A percentile compares a stretch with the other conserved stretches of the same genome.
These are phyloP conservation scores for Diplodus sargus DNA, from an alignment of 2,797 vertebrate species.

Conservation along the genomic window DNA sequence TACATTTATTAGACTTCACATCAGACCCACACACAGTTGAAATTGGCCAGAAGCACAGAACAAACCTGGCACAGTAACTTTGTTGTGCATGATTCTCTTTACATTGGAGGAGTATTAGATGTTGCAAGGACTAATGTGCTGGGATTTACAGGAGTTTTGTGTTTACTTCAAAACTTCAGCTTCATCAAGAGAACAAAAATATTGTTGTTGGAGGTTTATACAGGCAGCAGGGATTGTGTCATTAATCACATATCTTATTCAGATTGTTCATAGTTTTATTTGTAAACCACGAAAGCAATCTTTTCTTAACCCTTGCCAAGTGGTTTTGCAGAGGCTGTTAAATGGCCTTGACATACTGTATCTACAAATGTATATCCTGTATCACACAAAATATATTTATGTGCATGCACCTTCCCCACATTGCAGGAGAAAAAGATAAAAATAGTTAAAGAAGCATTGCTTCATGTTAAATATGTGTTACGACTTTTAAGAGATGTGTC, in stretches of 20 bases:
- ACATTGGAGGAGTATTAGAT: background rate
- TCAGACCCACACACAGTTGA: background rate
- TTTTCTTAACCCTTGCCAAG: conserved; percentile 1
- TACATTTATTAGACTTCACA: background rate
- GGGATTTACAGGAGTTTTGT: background rate
- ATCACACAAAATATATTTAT: too few species aligned
- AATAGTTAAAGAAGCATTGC: background rate
- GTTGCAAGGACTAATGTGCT: background rate
- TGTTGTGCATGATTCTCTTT: background rate
- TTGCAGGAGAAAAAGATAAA: too few species aligned
- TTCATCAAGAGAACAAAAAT: background rate
- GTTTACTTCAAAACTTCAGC: background rate
- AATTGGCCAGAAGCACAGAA: too few species aligned
- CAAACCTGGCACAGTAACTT: background rate
- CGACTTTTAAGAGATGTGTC: background rate
- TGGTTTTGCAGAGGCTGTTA: background rate
- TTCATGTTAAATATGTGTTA: background rate
- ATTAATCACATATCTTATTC: background rate
- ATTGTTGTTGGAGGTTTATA: background rate
- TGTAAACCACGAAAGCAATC: background rate
- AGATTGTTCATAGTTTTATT: background rate
- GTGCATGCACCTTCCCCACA: too few species aligned
- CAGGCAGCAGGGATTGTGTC: background rate
- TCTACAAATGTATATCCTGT: too few species aligned
- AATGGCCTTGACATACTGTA: too few species aligned